Base-by-base conservation (phyloP, 2,888 invertebrate species). In the Pseudoips prasinana region DNA sequence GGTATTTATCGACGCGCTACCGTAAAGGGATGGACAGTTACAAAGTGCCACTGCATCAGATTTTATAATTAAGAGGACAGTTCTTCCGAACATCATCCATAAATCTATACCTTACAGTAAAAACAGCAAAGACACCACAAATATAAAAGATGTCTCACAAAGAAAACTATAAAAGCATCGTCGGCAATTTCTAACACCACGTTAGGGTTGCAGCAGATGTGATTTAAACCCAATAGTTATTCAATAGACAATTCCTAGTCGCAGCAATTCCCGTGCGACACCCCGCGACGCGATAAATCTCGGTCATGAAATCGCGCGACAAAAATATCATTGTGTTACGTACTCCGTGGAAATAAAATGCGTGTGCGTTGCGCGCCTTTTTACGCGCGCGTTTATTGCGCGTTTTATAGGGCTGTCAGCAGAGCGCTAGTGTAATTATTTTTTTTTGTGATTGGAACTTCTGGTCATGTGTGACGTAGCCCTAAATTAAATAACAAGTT, bases 311-410 rank as follows among this genome's bases (percentile, higher is more conserved):
- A 70, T 75, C 66, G 69, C 67, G 76, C 82, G 82, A 81, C 84
- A 85, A 84, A 87, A 87, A 83, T 85, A 82, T 84, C 80, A 85
- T 85, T 86, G n/a, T n/a, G n/a, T n/a, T n/a, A n/a, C 77, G 81
- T 87, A 87, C 81, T 77, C 66, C 77, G 76, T 77, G 74, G 80
- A 79, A 83, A 85, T 86, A 83, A 85, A 76, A 75, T 61, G 31
- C 55, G 62, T 58, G 54, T 49, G 49, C 47, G 58, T 52, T 50
- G 54, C 57, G 59, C 36, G 25, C 18, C 22, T 20, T 33, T 27
- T 32, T 35, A 27, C 27, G 20, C 26, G 38, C 26, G 25, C 9
- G 20, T 49, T 39, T 44, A 39, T 34, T 28, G 26, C 23, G 4
- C 34, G 27, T 14, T 37, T 51, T 11, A 42, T 38, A 50, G 43